Evolutionary conservation across 2,113 vertebrate genomes (phyloP).

Genomic region (Shinisaurus crocodilurus): DNA sequence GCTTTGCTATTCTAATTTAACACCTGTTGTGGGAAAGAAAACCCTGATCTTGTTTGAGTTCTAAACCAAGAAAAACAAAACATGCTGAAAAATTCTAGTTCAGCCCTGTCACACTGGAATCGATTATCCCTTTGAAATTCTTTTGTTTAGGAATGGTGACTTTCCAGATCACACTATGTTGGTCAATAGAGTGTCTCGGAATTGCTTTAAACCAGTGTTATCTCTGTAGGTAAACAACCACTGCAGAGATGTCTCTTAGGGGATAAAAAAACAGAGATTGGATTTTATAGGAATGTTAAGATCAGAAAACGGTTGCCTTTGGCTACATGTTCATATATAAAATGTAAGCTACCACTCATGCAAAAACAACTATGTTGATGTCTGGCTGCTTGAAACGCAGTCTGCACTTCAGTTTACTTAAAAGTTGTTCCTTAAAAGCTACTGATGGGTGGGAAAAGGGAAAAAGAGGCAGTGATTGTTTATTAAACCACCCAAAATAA

Average conservation of each 20-base stretch:
- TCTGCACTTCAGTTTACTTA: conserved; percentile 5
- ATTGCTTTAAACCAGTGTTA: background rate
- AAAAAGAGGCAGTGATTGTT: background rate
- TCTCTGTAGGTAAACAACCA: background rate
- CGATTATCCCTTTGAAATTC: background rate
- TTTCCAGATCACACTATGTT: background rate
- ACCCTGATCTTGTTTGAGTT: background rate
- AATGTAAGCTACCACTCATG: background rate
- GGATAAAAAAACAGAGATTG: background rate
- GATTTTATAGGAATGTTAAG: background rate
- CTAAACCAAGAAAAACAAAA: background rate
- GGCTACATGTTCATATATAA: background rate
- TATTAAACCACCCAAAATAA: conserved; percentile 7
- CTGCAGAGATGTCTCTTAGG: background rate
- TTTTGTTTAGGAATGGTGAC: background rate
- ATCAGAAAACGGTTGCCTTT: background rate
- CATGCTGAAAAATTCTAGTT: background rate
- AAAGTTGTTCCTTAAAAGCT: conserved; percentile 19
- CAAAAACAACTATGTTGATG: background rate
- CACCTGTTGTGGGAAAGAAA: background rate
- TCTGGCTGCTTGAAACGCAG: background rate
- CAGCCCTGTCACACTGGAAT: background rate
- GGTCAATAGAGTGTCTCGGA: background rate
- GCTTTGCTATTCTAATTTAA: background rate
- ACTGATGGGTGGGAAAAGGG: conserved; percentile 2